phyloP scores from a whole-genome alignment of 2,113 vertebrate species.

The Pithys albifrons region DNA sequence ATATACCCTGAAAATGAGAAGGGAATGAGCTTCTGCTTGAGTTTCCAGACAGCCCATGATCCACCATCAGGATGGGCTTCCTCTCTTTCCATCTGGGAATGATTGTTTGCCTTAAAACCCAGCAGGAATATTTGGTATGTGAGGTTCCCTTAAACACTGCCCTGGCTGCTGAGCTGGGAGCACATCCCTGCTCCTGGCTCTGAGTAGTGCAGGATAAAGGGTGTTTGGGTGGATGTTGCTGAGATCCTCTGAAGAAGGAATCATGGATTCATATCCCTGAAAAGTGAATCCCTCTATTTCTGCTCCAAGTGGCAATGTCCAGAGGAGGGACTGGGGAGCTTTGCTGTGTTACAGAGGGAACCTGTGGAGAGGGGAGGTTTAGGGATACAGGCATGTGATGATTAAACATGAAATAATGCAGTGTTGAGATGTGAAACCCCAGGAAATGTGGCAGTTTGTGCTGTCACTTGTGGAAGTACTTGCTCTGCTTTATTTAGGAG shows the following conservation, averaged over 20 bases:
- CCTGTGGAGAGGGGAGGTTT: background rate
- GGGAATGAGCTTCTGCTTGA: background rate
- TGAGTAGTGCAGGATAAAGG: background rate
- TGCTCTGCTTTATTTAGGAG: background rate
- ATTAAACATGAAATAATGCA: background rate
- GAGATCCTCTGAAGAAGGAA: background rate
- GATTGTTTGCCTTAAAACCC: background rate
- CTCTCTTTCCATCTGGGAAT: background rate
- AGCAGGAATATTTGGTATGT: background rate
- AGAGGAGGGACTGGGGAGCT: background rate
- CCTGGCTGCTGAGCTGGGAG: background rate
- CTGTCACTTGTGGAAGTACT: rapidly evolving
- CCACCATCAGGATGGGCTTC: background rate
- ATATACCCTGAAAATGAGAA: background rate
- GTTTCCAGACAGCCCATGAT: background rate
- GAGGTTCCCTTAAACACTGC: background rate
- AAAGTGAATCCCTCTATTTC: background rate
- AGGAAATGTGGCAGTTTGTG: background rate
- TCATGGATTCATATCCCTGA: background rate
- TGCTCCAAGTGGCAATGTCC: background rate
- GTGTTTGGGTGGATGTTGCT: background rate
- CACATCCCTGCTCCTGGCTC: background rate
- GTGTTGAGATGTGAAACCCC: background rate
- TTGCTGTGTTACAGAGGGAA: background rate
- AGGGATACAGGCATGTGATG: rapidly evolving